Percentiles rank a stretch among this genome's conserved stretches.
phyloP scores from a whole-genome alignment of 35 echinoderm and acorn worm species.

The Nesometra sesokonis region DNA sequence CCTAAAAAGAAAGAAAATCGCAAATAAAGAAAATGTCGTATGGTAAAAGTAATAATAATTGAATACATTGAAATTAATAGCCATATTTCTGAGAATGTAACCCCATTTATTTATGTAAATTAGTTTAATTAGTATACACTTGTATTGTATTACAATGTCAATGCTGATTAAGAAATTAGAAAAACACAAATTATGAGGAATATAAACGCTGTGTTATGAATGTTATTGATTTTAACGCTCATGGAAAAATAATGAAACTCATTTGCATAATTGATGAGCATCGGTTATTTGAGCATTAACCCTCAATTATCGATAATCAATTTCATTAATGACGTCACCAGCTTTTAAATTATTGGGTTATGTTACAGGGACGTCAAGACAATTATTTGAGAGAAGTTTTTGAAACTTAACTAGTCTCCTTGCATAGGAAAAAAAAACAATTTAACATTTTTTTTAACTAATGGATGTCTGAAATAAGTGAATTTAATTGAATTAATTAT shows the following conservation, averaged over 20 bases:
- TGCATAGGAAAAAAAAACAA: no score
- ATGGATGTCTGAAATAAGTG: no score
- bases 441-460: no score
- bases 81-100: background rate
- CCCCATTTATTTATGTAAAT: background rate
- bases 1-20: no score
- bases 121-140: background rate
- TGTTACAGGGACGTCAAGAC: no score
- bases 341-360: background rate
- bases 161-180: background rate
- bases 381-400: no score
- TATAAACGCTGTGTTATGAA: background rate
- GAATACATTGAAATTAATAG: background rate
- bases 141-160: background rate
- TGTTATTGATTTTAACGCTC: background rate
- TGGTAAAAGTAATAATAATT: background rate
- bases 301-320: background rate
- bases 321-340: background rate
- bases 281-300: background rate
- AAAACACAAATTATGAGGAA: background rate
- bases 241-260: background rate
- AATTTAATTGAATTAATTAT: no score
- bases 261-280: background rate
- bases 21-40: background rate
- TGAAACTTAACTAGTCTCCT: no score